Percentiles rank a stretch among this genome's conserved stretches.
Evolutionary conservation across 2,113 vertebrate species (phyloP).

Genomic region (Marmota monax): DNA sequence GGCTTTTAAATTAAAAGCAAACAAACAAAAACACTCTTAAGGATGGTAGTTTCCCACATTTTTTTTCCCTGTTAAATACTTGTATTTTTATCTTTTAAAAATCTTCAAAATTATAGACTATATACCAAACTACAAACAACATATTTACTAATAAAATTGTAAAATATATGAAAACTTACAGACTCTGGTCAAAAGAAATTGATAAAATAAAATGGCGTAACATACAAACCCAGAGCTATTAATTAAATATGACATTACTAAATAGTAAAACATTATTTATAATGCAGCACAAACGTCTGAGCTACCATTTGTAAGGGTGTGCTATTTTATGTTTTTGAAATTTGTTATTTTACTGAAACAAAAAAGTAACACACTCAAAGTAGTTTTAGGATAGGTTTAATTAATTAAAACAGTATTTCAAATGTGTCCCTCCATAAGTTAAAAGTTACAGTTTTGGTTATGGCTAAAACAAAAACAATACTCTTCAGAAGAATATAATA

Average conservation of each 20-base stretch:
- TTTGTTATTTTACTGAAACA: background rate
- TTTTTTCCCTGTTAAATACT: background rate
- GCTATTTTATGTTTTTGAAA: background rate
- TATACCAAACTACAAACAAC: background rate
- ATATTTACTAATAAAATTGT: background rate
- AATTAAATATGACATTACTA: background rate
- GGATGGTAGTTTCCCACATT: background rate
- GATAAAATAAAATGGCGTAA: background rate
- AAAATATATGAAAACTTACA: background rate
- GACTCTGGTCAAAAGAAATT: background rate
- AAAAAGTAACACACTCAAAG: background rate
- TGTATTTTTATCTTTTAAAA: background rate
- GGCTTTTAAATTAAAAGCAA: background rate
- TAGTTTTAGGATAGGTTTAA: background rate
- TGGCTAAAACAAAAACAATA: background rate
- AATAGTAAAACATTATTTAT: background rate
- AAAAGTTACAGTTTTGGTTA: background rate
- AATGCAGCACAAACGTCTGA: background rate
- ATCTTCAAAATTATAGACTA: background rate
- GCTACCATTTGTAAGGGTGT: background rate
- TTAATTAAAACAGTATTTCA: background rate
- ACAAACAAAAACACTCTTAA: background rate
- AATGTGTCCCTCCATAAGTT: background rate
- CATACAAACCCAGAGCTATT: background rate
- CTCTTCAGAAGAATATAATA: background rate